Percentiles rank a stretch among this genome's conserved stretches.
Evolutionary conservation across 2,797 vertebrate species (phyloP).

Genomic region (Gymnothorax javanicus): DNA sequence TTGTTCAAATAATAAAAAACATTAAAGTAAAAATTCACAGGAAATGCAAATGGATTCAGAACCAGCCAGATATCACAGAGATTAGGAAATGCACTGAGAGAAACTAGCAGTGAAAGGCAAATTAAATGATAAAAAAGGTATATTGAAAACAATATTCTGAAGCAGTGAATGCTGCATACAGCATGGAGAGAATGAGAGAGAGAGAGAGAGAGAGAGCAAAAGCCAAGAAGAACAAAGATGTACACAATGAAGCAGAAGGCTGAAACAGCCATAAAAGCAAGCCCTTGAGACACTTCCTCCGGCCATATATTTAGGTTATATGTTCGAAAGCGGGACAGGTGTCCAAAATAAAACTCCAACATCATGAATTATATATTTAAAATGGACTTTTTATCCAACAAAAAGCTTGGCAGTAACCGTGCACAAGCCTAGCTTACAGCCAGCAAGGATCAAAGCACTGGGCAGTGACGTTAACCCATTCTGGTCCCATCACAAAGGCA

Average conservation of each 20-base stretch:
- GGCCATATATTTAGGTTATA: not conserved
- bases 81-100: constrained; percentile 14
- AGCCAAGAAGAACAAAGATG: not conserved
- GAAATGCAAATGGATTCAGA: constrained; percentile 9
- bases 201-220: not conserved
- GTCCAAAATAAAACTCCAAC: not conserved
- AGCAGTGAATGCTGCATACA: not conserved
- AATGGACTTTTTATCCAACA: not conserved
- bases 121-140: constrained; percentile 14
- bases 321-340: not conserved
- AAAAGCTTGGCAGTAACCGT: constrained; percentile 19
- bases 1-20: constrained; percentile 27
- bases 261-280: not conserved
- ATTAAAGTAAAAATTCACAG: constrained; percentile 38
- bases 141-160: not conserved
- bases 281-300: not conserved
- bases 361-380: not conserved
- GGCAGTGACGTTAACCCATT: constrained; percentile 48
- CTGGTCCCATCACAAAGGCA: constrained; percentile 52
- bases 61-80: constrained; percentile 17
- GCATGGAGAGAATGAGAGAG: not conserved
- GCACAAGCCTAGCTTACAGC: not conserved
- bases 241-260: not conserved
- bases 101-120: constrained; percentile 14
- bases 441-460: not conserved